Percentiles rank a stretch among this genome's conserved stretches.
phyloP scores from a whole-genome alignment of 2,113 vertebrate genomes.

The Elgaria multicarinata region DNA sequence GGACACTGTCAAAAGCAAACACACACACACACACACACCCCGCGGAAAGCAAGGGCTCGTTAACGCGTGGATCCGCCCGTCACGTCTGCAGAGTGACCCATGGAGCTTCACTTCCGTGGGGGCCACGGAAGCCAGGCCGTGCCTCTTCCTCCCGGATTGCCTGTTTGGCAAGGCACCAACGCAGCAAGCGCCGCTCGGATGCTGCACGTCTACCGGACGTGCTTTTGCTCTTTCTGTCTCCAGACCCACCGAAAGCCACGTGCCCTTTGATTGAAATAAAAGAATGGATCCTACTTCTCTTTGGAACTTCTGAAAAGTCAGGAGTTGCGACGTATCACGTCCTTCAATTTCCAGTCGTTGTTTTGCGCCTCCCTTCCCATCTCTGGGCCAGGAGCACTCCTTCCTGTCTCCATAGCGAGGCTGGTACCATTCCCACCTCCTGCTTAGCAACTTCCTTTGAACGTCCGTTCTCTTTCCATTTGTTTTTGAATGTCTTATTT shows the following conservation, averaged over 20 bases:
- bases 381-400: neutral
- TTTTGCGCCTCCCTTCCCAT: neutral
- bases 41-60: neutral
- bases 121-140: neutral
- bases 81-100: neutral
- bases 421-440: neutral
- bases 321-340: neutral
- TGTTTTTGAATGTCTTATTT: neutral
- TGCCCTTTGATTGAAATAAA: constrained; percentile 26
- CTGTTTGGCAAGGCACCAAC: neutral
- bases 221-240: neutral
- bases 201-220: neutral
- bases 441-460: neutral
- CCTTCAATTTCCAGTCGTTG: neutral
- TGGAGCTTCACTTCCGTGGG: neutral
- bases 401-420: neutral
- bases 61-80: neutral
- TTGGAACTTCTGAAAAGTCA: too few species aligned
- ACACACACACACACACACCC: too few species aligned
- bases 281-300: constrained; percentile 7
- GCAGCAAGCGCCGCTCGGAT: neutral
- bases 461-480: neutral
- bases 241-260: fast-evolving
- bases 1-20: neutral
- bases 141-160: neutral